Conservation (phyloP, 2,888 invertebrate species). For the Drosophila mayaguana region DNA sequence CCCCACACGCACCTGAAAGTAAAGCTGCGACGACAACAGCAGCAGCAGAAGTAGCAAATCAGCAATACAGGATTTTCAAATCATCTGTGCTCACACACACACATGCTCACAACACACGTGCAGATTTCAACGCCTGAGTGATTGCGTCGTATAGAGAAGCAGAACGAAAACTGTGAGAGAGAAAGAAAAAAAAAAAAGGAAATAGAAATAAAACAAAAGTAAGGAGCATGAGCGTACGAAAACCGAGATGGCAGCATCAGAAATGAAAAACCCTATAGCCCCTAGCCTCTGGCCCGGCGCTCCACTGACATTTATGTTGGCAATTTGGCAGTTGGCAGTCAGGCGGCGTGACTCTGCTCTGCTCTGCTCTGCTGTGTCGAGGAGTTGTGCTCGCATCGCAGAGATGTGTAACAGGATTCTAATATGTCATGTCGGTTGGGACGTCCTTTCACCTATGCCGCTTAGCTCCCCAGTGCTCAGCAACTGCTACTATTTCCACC, state of each 20-base stretch:
- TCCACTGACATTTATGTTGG: conserved; percentile 81
- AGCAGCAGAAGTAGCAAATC: conserved; percentile 48
- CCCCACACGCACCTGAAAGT: conserved; percentile 75
- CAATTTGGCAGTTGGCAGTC: conserved; percentile 79
- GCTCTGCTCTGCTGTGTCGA: conserved; percentile 32
- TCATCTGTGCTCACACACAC: conserved; percentile 58
- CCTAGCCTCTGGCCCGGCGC: conserved; percentile 60
- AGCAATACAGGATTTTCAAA: conserved; percentile 78
- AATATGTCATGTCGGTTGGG: conserved; percentile 78
- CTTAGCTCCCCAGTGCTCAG: conserved; percentile 16
- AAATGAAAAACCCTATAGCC: conserved; percentile 76
- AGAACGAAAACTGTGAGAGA: conserved; percentile 38
- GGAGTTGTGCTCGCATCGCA: conserved; percentile 25
- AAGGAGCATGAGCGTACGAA: conserved; percentile 24
- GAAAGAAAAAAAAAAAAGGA: conserved; percentile 26
- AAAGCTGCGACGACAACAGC: conserved; percentile 72
- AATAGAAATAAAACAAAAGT: conserved; percentile 39
- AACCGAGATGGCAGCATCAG: conserved; percentile 60
- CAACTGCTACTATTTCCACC: conserved; percentile 21
- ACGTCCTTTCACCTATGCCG: conserved; percentile 71
- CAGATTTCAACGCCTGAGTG: conserved; percentile 77
- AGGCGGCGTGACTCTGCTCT: conserved; percentile 53
- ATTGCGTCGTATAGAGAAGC: conserved; percentile 74
- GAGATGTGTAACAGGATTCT: conserved; percentile 74
- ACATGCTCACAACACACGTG: conserved; percentile 50